These are phyloP conservation scores for Triops longicaudatus DNA, from an alignment of 1,140 invertebrate genomes.

Conservation along the genomic window DNA sequence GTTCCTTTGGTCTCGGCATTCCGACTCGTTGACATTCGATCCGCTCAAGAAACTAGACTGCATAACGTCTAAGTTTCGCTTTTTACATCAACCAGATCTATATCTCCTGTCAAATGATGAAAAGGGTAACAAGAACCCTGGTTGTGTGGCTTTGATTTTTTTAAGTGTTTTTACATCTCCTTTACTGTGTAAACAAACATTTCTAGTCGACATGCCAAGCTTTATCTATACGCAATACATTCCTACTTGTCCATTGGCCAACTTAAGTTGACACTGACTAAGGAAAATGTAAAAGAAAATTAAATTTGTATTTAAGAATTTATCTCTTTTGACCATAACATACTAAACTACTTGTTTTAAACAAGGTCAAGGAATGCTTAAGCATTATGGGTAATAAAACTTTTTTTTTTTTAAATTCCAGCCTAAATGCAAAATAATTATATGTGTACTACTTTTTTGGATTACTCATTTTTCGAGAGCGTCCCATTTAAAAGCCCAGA, in stretches of 20 bases:
- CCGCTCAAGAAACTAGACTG: constrained; percentile 12
- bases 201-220: neutral
- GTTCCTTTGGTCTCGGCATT: constrained; percentile 18
- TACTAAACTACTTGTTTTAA: too few species aligned
- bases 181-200: neutral
- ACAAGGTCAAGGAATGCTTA: too few species aligned
- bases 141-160: neutral
- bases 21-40: constrained; percentile 18
- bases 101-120: neutral
- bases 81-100: neutral
- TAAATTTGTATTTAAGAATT: neutral
- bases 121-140: too few species aligned
- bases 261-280: neutral
- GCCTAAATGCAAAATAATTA: too few species aligned
- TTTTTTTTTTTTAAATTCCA: too few species aligned
- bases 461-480: too few species aligned
- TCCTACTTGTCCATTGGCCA: neutral
- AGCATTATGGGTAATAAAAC: too few species aligned
- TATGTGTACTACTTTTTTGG: too few species aligned
- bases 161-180: neutral
- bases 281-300: neutral
- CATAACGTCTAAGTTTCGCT: constrained; percentile 5
- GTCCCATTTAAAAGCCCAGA: too few species aligned
- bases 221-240: constrained; percentile 11
- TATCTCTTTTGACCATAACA: too few species aligned